Conservation (phyloP, 2,888 invertebrate genomes). For the Drosophila acutilabella region DNA sequence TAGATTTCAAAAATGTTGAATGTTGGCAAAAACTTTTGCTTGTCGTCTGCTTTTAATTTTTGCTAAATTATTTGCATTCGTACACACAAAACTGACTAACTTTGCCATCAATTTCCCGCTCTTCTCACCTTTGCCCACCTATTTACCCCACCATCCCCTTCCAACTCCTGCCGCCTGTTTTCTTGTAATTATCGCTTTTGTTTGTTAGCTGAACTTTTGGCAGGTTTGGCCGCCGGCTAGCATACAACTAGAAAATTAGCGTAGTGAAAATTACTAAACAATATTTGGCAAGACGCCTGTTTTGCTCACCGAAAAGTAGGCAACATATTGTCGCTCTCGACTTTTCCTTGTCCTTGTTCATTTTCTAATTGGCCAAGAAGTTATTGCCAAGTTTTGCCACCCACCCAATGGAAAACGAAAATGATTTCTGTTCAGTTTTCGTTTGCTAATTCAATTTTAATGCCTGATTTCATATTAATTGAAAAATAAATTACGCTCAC, state of each 20-base stretch:
- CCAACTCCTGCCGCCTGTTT: constrained; percentile 50
- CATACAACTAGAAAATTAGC: constrained; percentile 76
- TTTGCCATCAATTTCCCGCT: constrained; percentile 29
- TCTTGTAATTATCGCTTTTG: constrained; percentile 82
- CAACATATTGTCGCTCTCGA: constrained; percentile 68
- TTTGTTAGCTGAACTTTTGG: constrained; percentile 76
- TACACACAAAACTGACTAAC: constrained; percentile 58
- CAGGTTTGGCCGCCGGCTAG: constrained; percentile 79
- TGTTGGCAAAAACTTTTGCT: constrained; percentile 55
- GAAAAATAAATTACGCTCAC: constrained; percentile 64
- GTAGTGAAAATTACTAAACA: constrained; percentile 78
- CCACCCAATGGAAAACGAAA: constrained; percentile 22
- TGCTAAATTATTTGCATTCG: constrained; percentile 74
- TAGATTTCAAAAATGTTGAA: constrained; percentile 62
- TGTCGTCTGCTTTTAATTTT: constrained; percentile 76
- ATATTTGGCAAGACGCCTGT: constrained; percentile 60
- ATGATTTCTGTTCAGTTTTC: constrained; percentile 61
- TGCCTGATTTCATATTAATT: constrained; percentile 84
- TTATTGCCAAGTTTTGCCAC: constrained; percentile 66
- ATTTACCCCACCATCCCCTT: no score
- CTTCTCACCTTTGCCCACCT: constrained; percentile 1
- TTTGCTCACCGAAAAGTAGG: constrained; percentile 42
- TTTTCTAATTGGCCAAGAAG: constrained; percentile 77
- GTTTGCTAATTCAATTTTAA: constrained; percentile 83
- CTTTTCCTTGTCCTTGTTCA: constrained; percentile 29